These are phyloP conservation scores for Dioctria linearis DNA, from an alignment of 2,888 invertebrate species.

Conservation along the genomic window DNA sequence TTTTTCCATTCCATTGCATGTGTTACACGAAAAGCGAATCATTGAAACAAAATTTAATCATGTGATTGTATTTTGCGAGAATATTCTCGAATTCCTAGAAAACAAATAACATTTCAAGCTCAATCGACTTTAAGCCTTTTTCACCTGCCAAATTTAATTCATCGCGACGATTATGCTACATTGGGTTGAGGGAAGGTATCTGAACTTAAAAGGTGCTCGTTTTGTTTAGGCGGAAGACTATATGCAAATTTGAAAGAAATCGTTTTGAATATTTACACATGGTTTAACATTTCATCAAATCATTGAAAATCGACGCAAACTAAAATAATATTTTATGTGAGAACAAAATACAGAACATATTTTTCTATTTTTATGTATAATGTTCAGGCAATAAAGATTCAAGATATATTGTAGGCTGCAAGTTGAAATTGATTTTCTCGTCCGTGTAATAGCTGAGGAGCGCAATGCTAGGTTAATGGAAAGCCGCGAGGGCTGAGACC, in stretches of 20 bases:
- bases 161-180: not conserved
- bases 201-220: not conserved
- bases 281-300: constrained; percentile 37
- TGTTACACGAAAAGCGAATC: constrained; percentile 37
- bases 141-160: constrained; percentile 3
- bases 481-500: too few species aligned
- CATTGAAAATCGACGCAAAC: not conserved
- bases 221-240: not conserved
- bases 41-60: constrained; percentile 50
- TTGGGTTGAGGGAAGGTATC: too few species aligned
- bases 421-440: too few species aligned
- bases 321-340: not conserved
- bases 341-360: constrained; percentile 1
- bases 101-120: constrained; percentile 3
- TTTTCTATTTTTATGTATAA: not conserved
- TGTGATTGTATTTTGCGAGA: constrained; percentile 29
- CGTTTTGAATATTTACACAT: constrained; percentile 34
- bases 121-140: constrained; percentile 40
- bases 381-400: not conserved
- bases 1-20: constrained; percentile 45
- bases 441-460: too few species aligned
- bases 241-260: constrained; percentile 10
- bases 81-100: not conserved
- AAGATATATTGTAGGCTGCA: not conserved
- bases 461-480: too few species aligned